Evolutionary conservation across 1,140 invertebrate species (phyloP).

Genomic region (Pogonognathellus flavescens): DNA sequence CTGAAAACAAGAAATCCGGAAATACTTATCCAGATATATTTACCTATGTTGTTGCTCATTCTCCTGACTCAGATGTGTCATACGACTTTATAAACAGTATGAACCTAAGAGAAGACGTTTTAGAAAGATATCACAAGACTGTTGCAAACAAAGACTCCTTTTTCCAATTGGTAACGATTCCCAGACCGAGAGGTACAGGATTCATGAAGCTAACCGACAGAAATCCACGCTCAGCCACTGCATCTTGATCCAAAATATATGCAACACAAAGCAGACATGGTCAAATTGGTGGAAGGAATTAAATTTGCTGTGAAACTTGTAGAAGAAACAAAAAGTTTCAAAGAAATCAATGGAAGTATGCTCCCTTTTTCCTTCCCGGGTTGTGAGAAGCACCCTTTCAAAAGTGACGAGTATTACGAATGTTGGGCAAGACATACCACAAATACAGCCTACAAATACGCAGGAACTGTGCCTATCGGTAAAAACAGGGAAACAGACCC

Average conservation of each 20-base stretch:
- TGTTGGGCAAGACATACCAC: constrained; percentile 68
- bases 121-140: not conserved
- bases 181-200: constrained; percentile 80
- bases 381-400: constrained; percentile 69
- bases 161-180: constrained; percentile 79
- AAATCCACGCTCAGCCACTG: constrained; percentile 21
- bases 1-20: not conserved
- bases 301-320: constrained; percentile 38
- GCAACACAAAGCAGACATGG: constrained; percentile 28
- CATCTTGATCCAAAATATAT: constrained; percentile 55
- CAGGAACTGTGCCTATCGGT: constrained; percentile 51
- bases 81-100: not conserved
- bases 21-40: not conserved
- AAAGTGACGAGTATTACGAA: constrained; percentile 73
- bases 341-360: constrained; percentile 1
- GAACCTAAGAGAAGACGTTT: not conserved
- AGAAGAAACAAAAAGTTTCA: constrained; percentile 25
- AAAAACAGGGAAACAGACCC: not conserved
- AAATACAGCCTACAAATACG: constrained; percentile 42
- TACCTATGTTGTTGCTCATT: not conserved
- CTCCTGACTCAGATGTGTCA: not conserved
- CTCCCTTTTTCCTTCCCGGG: constrained; percentile 31
- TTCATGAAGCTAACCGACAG: not conserved
- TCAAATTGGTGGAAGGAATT: constrained; percentile 40
- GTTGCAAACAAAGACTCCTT: constrained; percentile 57